Percentiles rank a stretch among this genome's conserved stretches.
phyloP scores from a whole-genome alignment of 30 jellyfish, hydroid and myxozoan species.

The Hydractinia echinata region DNA sequence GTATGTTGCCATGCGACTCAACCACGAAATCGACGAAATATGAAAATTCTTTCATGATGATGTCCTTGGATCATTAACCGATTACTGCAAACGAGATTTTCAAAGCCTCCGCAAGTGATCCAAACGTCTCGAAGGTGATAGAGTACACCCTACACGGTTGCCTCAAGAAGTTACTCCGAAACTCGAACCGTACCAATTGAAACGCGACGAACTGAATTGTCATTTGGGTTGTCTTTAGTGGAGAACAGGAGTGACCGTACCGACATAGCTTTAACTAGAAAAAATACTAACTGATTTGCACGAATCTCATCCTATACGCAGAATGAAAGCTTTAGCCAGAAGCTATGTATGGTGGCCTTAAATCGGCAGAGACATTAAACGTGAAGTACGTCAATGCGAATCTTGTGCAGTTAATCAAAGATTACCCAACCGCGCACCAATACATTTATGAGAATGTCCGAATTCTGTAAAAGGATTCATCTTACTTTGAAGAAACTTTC shows the following conservation, averaged over 20 bases:
- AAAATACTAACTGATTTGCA: constrained; percentile 8
- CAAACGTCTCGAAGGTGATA: background rate
- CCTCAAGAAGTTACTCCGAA: background rate
- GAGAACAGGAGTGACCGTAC: background rate
- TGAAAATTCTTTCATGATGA: background rate
- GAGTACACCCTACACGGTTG: background rate
- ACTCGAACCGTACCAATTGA: background rate
- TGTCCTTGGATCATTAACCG: too few relatives aligned
- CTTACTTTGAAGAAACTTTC: too few relatives aligned
- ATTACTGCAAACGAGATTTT: background rate
- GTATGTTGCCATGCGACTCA: background rate
- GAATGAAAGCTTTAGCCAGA: background rate
- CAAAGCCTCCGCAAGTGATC: background rate
- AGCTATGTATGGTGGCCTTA: background rate
- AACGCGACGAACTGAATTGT: background rate
- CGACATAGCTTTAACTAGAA: background rate
- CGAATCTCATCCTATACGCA: background rate
- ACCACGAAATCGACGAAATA: background rate
- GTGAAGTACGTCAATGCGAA: too few relatives aligned
- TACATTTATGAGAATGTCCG: too few relatives aligned
- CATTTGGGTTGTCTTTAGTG: background rate
- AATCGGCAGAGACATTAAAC: too few relatives aligned
- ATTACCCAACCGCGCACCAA: too few relatives aligned
- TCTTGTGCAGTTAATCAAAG: too few relatives aligned
- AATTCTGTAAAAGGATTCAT: too few relatives aligned